These are phyloP conservation scores for Anthopleura xanthogrammica DNA, from an alignment of 92 coral and sea anemone genomes.

Conservation along the genomic window DNA sequence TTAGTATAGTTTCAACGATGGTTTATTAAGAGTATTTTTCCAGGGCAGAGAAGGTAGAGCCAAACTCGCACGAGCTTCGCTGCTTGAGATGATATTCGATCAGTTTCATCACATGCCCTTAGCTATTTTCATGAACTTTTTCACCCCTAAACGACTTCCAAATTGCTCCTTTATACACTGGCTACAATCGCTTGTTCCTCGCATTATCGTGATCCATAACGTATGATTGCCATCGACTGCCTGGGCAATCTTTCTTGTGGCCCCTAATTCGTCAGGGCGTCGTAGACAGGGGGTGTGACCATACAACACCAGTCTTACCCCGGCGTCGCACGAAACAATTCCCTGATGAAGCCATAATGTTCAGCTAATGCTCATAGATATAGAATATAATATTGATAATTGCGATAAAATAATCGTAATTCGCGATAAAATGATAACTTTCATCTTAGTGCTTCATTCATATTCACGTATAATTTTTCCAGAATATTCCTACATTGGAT, in stretches of 20 bases:
- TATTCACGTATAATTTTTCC: neutral
- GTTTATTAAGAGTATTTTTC: neutral
- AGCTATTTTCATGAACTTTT: conserved; percentile 29
- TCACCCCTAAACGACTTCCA: conserved; percentile 39
- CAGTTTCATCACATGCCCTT: conserved; percentile 13
- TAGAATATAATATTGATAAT: no score
- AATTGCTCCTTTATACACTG: conserved; percentile 32
- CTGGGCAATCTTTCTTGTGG: neutral
- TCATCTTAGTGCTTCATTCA: no score
- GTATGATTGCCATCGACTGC: conserved; percentile 1
- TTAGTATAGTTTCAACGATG: neutral
- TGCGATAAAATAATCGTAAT: no score
- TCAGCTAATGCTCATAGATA: neutral
- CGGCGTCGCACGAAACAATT: no score
- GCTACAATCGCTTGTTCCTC: conserved; percentile 14
- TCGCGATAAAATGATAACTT: no score
- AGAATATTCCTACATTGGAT: neutral
- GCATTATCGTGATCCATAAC: conserved; percentile 30
- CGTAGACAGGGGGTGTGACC: neutral
- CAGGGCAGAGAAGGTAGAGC: neutral
- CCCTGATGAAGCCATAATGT: no score
- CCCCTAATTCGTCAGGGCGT: neutral
- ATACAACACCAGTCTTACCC: neutral
- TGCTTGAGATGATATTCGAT: conserved; percentile 20
- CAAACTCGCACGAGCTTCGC: neutral